A percentile compares a stretch with the other conserved stretches of the same genome.
phyloP scores from a whole-genome alignment of 1,140 invertebrate species.

The Conus betulinus region DNA sequence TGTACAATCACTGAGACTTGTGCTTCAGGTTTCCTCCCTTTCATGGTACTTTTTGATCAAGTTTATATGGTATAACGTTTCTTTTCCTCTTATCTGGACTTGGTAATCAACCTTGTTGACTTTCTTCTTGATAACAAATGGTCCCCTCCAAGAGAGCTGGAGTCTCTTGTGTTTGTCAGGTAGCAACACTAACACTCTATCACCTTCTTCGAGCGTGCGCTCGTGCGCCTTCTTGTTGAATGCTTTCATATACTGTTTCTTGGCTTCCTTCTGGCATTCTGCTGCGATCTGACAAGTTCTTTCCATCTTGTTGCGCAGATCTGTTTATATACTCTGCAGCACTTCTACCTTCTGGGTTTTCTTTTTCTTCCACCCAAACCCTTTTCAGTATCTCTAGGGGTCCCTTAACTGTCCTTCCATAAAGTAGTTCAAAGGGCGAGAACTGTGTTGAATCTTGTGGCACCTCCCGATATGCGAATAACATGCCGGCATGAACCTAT shows the following conservation, averaged over 20 bases:
- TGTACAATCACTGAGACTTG: too few relatives aligned
- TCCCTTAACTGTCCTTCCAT: not conserved
- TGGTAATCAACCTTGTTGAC: constrained; percentile 28
- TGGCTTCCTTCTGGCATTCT: too few relatives aligned
- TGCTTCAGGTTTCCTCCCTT: not conserved
- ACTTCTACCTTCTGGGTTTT: too few relatives aligned
- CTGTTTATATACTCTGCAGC: too few relatives aligned
- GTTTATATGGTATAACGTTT: constrained; percentile 43
- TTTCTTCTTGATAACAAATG: constrained; percentile 31
- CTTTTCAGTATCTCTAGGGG: too few relatives aligned
- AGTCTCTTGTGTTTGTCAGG: constrained; percentile 45
- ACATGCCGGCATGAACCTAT: constrained; percentile 52
- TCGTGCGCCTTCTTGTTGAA: not conserved
- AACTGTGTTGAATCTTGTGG: constrained; percentile 32
- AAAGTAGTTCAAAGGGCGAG: constrained; percentile 33
- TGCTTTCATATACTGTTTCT: too few relatives aligned
- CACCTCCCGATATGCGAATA: constrained; percentile 39
- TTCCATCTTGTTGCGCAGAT: too few relatives aligned
- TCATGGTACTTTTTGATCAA: constrained; percentile 43
- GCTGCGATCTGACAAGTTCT: too few relatives aligned
- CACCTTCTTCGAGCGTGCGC: constrained; percentile 1
- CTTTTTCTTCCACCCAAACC: too few relatives aligned
- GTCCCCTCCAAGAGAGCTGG: constrained; percentile 44
- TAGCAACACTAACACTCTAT: constrained; percentile 38
- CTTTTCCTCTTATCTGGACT: constrained; percentile 31